Conservation (phyloP, 2,113 vertebrate genomes). For the Rissa tridactyla region DNA sequence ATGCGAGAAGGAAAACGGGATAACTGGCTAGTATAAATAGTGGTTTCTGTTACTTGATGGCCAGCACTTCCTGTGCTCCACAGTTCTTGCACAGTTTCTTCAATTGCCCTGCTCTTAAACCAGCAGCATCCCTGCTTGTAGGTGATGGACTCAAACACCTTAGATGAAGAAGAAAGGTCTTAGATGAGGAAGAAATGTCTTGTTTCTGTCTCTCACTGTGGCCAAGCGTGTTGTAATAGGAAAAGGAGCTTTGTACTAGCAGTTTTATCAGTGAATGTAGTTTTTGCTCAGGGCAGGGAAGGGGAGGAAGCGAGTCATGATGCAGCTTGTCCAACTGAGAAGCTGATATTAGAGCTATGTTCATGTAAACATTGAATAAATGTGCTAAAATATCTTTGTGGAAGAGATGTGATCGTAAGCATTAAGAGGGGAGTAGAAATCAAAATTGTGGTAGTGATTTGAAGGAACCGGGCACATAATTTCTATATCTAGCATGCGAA, state of each 20-base stretch:
- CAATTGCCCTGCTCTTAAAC: fast-evolving
- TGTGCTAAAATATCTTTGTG: neutral
- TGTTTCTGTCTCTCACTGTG: neutral
- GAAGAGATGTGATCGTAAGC: neutral
- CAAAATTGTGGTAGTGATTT: neutral
- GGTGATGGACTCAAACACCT: neutral
- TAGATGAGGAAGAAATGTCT: neutral
- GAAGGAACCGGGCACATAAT: neutral
- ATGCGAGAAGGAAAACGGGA: neutral
- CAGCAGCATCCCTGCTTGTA: neutral
- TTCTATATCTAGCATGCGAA: neutral
- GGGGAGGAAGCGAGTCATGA: neutral
- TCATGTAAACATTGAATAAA: neutral
- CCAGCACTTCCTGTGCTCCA: fast-evolving
- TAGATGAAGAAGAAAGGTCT: neutral
- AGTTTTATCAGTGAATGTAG: neutral
- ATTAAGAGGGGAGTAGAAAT: neutral
- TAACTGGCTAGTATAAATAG: neutral
- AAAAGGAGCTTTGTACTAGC: neutral
- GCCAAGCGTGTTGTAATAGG: neutral
- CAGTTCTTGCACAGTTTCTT: neutral
- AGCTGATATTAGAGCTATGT: neutral
- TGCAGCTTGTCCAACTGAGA: neutral
- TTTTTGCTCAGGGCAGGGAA: neutral
- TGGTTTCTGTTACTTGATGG: neutral